Base-by-base conservation (phyloP, 2,888 invertebrate species). In the Amorpha juglandis region DNA sequence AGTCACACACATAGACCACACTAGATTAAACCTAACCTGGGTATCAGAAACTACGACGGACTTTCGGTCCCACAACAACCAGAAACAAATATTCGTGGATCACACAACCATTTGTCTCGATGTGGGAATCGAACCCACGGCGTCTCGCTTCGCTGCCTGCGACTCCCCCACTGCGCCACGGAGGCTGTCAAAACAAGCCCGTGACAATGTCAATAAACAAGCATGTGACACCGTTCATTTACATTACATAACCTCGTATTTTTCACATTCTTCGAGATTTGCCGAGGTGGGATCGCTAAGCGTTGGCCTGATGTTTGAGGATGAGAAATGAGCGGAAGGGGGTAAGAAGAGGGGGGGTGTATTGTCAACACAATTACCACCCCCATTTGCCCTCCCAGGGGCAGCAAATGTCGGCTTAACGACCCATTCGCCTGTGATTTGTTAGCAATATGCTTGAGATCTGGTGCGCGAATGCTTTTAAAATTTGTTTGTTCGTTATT, bases 371-470 rank as follows among this genome's bases (percentile, higher is more conserved):
- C 88, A 89, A 89, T 92, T 91, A 92, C 91, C 88, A 78, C 86
- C 86, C 81, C 74, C 74, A 72, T 79, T 74, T 71, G 69, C 71
- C 81, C 79, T 84, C 81, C 78, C 72, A 76, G 80, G 84, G 88
- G 82, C 89, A 86, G 87, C 90, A 89, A 92, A 92, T 89, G 90
- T 88, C 83, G 85, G 90, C 91, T 92, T 91, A 92, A 92, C 92
- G 92, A 91, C 90, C 92, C 88, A 91, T 92, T 92, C 88, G 86
- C 85, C 79, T 82, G 91, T 92, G 92, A 92, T 92, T 92, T 92
- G 92, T 92, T 91, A 90, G 90, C 92, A 92, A 91, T 92, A 92
- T 90, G 91, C 90, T 88, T 88, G 84, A 90, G 90, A 90, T 92
- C 89, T 90, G 88, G 87, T 87, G 86, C 84, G 79, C 80, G 83